Conservation (phyloP, 1,140 invertebrate species). For the Orius laevigatus region DNA sequence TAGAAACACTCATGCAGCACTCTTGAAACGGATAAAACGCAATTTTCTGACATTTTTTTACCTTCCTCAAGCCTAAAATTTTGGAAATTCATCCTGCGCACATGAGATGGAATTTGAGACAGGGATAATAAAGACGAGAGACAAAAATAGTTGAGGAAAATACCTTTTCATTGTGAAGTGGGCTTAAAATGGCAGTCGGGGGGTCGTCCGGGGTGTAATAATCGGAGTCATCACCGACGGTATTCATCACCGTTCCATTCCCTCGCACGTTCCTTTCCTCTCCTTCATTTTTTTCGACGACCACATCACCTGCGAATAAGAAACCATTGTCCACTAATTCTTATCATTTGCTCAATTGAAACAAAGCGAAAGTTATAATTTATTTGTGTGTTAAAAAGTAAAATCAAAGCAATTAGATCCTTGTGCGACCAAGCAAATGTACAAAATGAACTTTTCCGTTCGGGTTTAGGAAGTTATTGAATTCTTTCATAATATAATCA, state of each 20-base stretch:
- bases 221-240: conserved; percentile 40
- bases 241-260: not conserved
- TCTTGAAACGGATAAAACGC: too few species aligned
- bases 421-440: too few species aligned
- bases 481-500: too few species aligned
- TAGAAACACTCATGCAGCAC: too few species aligned
- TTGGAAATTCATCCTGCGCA: conserved; percentile 1
- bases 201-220: conserved; percentile 56
- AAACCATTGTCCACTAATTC: too few species aligned
- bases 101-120: not conserved
- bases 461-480: too few species aligned
- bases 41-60: not conserved
- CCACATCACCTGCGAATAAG: not conserved
- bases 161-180: conserved; percentile 25
- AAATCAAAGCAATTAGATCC: too few species aligned
- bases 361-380: too few species aligned
- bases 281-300: not conserved
- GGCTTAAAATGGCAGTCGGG: conserved; percentile 39
- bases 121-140: conserved; percentile 14
- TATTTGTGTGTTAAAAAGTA: too few species aligned
- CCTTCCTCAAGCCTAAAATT: not conserved
- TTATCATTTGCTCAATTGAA: too few species aligned
- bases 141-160: not conserved
- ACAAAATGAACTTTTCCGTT: too few species aligned
- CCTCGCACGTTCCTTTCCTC: not conserved